Evolutionary conservation across 2,113 vertebrate genomes (phyloP), one percentile per base, ranked within the genome.

Genomic region (Etia nguti): DNA sequence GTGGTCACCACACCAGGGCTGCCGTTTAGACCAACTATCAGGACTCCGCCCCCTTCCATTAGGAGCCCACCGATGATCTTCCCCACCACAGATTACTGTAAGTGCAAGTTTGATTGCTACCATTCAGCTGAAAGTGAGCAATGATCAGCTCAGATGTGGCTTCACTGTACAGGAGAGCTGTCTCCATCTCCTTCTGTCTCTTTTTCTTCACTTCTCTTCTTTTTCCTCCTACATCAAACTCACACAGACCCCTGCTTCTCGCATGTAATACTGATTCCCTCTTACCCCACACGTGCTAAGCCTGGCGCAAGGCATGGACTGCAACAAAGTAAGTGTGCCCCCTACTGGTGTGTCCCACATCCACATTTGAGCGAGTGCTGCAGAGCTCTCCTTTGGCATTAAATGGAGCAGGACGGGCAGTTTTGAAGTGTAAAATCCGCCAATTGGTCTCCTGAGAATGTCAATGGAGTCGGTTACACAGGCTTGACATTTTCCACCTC

Each of bases 391-490:
- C 88, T 93, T 91, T 91, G 90, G 87, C 83, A 91, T 85, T 90
- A 94, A 91, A 95, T 94, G 93, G 80, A 93, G 92, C 90, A 91
- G 86, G 86, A 92, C 90, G 73, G 90, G 90, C 90, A 92, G 90
- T 93, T 94, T 90, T 94, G 85, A 92, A 92, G 91, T 92, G 73
- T 88, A 92, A 94, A 94, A 93, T 90, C 84, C 62, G 86, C 89
- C 90, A 94, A 91, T 94, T 94, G 95, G 92, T 93, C 93, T 95
- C 89, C 82, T 62, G 91, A 93, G 89, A 95, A 96, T 93, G 90
- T 95, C 94, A 96, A 83, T 88, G 88, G 86, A 94, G 88, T 90
- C 90, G 83, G 90, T 92, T 94, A 88, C 86, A 90, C 83, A 86
- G 90, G 91, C 92, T 88, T 95, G 93, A 93, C 92, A 93, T 94